Percentiles rank a stretch among this genome's conserved stretches.
These are phyloP conservation scores for Rhincodon typus DNA, from an alignment of 2,797 vertebrate genomes.

Conservation along the genomic window DNA sequence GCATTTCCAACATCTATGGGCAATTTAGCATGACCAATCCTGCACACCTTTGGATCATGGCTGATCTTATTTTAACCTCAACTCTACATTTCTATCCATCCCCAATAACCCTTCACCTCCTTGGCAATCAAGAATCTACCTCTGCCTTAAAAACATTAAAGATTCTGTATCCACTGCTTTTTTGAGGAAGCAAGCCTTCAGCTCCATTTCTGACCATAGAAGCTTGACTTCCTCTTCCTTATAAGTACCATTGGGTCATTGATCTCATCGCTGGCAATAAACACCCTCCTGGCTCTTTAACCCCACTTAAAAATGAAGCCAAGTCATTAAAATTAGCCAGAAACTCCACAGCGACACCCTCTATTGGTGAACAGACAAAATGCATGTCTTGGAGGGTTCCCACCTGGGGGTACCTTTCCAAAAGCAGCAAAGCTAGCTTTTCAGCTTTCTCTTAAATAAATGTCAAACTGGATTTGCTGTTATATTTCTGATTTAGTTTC, in stretches of 20 bases:
- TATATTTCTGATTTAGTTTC: neutral
- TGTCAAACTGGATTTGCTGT: too few relatives aligned
- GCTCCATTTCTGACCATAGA: neutral
- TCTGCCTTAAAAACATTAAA: too few relatives aligned
- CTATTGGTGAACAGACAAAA: too few relatives aligned
- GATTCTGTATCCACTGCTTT: too few relatives aligned
- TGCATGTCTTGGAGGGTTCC: neutral
- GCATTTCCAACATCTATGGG: too few relatives aligned
- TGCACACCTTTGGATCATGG: too few relatives aligned
- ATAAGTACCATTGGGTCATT: neutral
- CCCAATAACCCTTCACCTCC: too few relatives aligned
- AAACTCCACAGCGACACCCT: neutral
- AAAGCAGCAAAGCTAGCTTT: neutral
- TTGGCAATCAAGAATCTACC: too few relatives aligned
- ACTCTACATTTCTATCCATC: too few relatives aligned
- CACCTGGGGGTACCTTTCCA: neutral
- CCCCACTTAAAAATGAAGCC: neutral
- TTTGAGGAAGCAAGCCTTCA: neutral
- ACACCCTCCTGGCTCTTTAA: neutral
- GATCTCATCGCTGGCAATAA: neutral
- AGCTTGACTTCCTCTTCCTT: neutral
- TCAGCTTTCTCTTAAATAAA: neutral
- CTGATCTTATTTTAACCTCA: too few relatives aligned
- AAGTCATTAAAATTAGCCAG: neutral
- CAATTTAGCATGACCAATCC: too few relatives aligned